phyloP scores from a whole-genome alignment of 2,888 invertebrate species.

The Physocephala rufipes region DNA sequence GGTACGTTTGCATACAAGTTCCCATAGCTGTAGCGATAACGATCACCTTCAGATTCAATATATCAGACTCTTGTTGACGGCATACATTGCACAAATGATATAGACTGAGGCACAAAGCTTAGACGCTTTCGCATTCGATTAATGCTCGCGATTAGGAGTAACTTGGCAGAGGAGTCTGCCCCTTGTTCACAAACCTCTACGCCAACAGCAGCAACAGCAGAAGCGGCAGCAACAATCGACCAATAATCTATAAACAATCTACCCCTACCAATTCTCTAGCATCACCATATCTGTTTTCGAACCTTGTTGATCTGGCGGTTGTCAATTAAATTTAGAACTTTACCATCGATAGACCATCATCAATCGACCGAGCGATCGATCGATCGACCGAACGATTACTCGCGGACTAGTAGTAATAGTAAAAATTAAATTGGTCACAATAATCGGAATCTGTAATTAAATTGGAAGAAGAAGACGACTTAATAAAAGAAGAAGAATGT shows the following conservation, averaged over 20 bases:
- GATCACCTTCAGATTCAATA: constrained; percentile 61
- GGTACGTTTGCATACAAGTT: neutral
- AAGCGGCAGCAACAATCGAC: too few species aligned
- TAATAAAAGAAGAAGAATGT: neutral
- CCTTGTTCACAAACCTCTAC: neutral
- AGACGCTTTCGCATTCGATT: constrained; percentile 55
- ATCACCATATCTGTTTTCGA: neutral
- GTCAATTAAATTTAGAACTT: constrained; percentile 13
- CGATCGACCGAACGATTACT: neutral
- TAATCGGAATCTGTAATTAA: neutral
- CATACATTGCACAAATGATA: constrained; percentile 62
- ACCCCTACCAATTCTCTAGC: too few species aligned
- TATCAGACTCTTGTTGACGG: constrained; percentile 60
- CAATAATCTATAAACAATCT: too few species aligned
- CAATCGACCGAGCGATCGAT: neutral
- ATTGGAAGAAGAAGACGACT: too few species aligned
- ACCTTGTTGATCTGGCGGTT: constrained; percentile 9
- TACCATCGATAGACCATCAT: neutral
- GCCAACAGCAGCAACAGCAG: constrained; percentile 2
- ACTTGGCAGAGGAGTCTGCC: constrained; percentile 16
- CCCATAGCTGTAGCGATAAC: constrained; percentile 52
- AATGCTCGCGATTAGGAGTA: constrained; percentile 26
- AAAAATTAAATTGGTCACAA: neutral
- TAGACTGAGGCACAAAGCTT: constrained; percentile 62
- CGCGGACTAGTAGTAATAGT: neutral